Evolutionary conservation across 2,888 invertebrate genomes (phyloP), one percentile per base, ranked within the genome.

Genomic region (Hypena proboscidalis): DNA sequence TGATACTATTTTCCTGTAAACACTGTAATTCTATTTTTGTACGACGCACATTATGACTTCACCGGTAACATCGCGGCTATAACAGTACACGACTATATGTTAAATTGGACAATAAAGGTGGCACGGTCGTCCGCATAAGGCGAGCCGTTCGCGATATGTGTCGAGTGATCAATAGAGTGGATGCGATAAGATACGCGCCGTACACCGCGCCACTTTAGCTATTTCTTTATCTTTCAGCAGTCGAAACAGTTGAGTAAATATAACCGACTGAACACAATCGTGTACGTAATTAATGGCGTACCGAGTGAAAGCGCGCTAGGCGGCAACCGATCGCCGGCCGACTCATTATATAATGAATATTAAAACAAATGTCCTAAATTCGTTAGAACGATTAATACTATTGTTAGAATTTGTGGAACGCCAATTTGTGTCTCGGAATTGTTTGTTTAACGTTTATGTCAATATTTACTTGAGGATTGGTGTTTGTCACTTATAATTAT

Each of bases 181-280:
- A 61, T 63, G 73, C 77, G 90, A 90, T 90, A 90, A 90, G 90
- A 90, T 90, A 89, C 77, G 65, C 79, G 79, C 73, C 77, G 76
- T 75, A 76, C 75, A 79, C 75, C 80, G 80, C 75, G 73, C 74
- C 78, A 80, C 81, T 83, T 78, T 75, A 71, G 74, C 74, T 72
- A 78, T 81, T 86, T 85, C 89, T 89, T 88, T 90, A 90, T 90
- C 89, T 88, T 83, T 81, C 69, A 81, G 80, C 80, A 79, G 78
- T 81, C 80, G 82, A 83, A 85, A 80, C 90, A 89, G 83, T 90
- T 90, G 90, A 82, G 80, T 83, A 89, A 90, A 90, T 88, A 90
- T 75, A 78, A 76, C 72, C 75, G 80, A 80, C 77, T 76, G 80
- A 84, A 85, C 81, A 81, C 80, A 83, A 83, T 83, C 81, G 83